Base-by-base conservation (phyloP, 2,888 invertebrate genomes). In the Idaea dimidiata region DNA sequence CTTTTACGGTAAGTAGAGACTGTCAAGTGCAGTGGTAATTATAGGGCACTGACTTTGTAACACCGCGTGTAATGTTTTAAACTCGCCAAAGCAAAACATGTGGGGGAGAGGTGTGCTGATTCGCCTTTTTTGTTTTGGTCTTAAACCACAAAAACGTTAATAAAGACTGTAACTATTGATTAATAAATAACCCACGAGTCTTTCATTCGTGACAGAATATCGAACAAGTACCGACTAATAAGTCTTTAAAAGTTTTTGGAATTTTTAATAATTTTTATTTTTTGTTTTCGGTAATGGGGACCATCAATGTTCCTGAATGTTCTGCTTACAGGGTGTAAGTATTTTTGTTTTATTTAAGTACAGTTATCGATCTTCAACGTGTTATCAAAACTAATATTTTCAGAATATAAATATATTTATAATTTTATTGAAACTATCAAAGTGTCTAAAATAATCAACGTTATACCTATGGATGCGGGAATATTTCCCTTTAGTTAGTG, bases 1-100 rank as follows among this genome's bases (percentile, higher is more conserved):
- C 94, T 54, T 94, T 94, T 76, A 93, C 94, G 94, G 94, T 94
- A 86, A 91, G 94, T 84, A 57, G 54, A 17, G 55, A 57, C 33
- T 59, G 60, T 43, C 59, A 64, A 60, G 61, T 58, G 59, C 59
- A 64, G 62, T 62, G 43, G 57, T 66, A 63, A 75, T 69, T 60
- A 66, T 57, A 18, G 16, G 43, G 43, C 14, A 43, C 55, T 62
- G 64, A 59, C 57, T 61, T 1, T 10, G 43, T 10, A 10, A 62
- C 55, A 56, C 62, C 32, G 61, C 62, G 61, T 66, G 59, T 64
- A 63, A 24, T 43, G 17, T 58, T 43, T 43, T 14, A 10, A 43
- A 43, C 43, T 43, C 43, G 43, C 43, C 14, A 14, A 43, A 43
- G 7, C 33, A 33, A 33, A 33, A 43, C 43, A 43, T 43, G 43